These are phyloP conservation scores for Eristalinus aeneus DNA, from an alignment of 2,888 invertebrate genomes.

Conservation along the genomic window DNA sequence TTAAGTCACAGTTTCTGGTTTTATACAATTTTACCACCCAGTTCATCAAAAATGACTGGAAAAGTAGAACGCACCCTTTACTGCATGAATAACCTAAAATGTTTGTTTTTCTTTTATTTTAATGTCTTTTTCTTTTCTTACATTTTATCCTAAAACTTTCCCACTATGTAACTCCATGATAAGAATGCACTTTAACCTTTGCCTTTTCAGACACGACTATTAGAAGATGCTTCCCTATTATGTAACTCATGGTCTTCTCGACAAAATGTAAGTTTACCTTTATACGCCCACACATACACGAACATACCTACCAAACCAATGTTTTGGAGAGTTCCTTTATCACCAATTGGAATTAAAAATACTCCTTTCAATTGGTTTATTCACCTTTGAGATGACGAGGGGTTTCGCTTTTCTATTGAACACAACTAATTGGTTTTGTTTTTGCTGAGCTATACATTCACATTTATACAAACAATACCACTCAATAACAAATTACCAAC, in stretches of 20 bases:
- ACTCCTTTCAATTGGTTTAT: background rate
- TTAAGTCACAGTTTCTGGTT: too few species aligned
- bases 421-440: background rate
- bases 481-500: background rate
- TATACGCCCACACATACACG: background rate
- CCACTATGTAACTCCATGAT: background rate
- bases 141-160: background rate
- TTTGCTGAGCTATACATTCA: background rate
- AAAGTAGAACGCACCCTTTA: too few species aligned
- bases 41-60: too few species aligned
- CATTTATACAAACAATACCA: background rate
- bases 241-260: slow-evolving; percentile 95
- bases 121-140: background rate
- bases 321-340: background rate
- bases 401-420: background rate
- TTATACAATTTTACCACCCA: too few species aligned
- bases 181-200: slow-evolving; percentile 39
- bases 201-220: slow-evolving; percentile 90
- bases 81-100: too few species aligned
- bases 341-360: background rate
- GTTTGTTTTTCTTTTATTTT: background rate
- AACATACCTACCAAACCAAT: background rate
- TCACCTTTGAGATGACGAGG: background rate
- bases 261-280: slow-evolving; percentile 89
- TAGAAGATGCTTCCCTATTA: slow-evolving; percentile 94